These are phyloP conservation scores for Ochropleura plecta DNA, from an alignment of 2,888 invertebrate genomes.

Conservation along the genomic window DNA sequence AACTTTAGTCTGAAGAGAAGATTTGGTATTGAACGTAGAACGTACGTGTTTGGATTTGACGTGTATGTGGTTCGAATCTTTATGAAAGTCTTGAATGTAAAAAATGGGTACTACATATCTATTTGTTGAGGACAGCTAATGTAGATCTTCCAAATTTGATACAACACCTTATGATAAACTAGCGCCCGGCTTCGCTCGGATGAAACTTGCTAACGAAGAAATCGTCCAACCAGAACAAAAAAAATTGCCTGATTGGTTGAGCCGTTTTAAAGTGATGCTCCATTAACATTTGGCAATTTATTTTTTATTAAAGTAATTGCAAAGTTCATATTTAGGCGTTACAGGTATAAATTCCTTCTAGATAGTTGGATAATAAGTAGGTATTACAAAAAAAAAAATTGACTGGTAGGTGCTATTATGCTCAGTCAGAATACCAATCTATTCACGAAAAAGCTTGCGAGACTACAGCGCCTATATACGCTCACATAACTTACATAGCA, in stretches of 20 bases:
- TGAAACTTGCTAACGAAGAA: too few relatives aligned
- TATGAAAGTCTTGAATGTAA: neutral
- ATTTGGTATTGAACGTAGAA: constrained; percentile 34
- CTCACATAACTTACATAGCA: constrained; percentile 25
- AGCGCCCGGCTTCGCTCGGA: too few relatives aligned
- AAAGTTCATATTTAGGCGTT: too few relatives aligned
- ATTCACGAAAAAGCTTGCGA: constrained; percentile 13
- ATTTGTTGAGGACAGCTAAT: neutral
- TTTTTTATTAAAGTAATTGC: too few relatives aligned
- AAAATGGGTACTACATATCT: neutral
- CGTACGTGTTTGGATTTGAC: neutral
- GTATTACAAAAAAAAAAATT: too few relatives aligned
- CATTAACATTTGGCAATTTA: too few relatives aligned
- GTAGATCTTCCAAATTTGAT: neutral
- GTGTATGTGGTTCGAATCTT: neutral
- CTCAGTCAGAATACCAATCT: constrained; percentile 9
- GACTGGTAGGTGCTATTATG: too few relatives aligned
- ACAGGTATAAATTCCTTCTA: too few relatives aligned
- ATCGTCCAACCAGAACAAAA: too few relatives aligned
- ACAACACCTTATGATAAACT: neutral
- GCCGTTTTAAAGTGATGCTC: too few relatives aligned
- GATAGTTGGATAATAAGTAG: too few relatives aligned
- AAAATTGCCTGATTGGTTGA: too few relatives aligned
- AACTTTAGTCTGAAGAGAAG: constrained; percentile 25
- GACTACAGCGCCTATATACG: constrained; percentile 13